Percentiles rank a stretch among this genome's conserved stretches.
These are phyloP conservation scores for Helicoverpa assulta DNA, from an alignment of 2,888 invertebrate genomes.

Conservation along the genomic window DNA sequence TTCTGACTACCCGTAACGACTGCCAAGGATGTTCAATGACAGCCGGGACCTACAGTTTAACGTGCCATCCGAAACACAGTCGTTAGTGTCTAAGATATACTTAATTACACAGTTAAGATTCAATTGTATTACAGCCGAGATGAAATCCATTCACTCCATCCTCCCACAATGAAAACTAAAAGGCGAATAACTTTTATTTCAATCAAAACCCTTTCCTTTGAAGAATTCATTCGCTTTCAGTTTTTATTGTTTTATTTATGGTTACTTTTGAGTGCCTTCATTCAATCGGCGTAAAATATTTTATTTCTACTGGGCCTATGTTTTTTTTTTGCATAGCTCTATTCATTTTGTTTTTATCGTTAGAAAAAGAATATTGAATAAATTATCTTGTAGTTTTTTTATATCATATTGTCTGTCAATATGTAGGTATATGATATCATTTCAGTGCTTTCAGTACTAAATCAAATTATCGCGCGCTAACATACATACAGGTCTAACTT, in stretches of 20 bases:
- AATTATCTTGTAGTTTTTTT: not conserved
- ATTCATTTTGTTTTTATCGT: slow-evolving; percentile 12
- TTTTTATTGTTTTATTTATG: slow-evolving; percentile 59
- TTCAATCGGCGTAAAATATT: slow-evolving; percentile 60
- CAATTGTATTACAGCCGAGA: not conserved
- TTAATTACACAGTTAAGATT: not conserved
- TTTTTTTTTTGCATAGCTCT: slow-evolving; percentile 20
- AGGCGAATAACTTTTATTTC: slow-evolving; percentile 32
- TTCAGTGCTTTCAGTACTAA: too few relatives aligned
- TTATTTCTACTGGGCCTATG: slow-evolving; percentile 38
- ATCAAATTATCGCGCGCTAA: too few relatives aligned
- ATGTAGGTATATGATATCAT: too few relatives aligned
- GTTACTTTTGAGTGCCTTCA: slow-evolving; percentile 57
- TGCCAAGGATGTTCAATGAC: too few relatives aligned
- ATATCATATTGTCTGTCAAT: too few relatives aligned
- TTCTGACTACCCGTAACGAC: too few relatives aligned
- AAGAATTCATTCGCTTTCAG: slow-evolving; percentile 43
- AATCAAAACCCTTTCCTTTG: slow-evolving; percentile 51
- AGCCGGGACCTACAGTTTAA: too few relatives aligned
- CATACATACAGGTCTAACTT: too few relatives aligned
- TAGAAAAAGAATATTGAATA: slow-evolving; percentile 10
- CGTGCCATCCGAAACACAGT: too few relatives aligned
- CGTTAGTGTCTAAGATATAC: too few relatives aligned
- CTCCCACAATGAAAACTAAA: slow-evolving; percentile 4
- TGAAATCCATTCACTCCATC: not conserved